Evolutionary conservation across 2,888 invertebrate genomes (phyloP).

Genomic region (Ormyrus rosae): DNA sequence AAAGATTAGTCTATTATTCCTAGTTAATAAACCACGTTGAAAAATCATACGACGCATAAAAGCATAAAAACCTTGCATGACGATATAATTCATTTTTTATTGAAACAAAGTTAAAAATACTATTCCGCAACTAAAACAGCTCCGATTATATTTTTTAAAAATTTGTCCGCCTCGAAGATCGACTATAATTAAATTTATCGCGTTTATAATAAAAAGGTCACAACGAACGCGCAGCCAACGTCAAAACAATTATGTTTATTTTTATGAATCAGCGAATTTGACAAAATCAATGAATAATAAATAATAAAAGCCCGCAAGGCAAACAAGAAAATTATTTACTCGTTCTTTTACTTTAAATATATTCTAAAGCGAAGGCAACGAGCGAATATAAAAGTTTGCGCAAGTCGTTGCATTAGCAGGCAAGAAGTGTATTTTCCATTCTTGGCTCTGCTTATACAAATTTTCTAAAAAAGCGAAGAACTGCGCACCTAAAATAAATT

Average conservation of each 20-base stretch:
- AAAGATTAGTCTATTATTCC: too few relatives aligned
- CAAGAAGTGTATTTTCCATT: conserved; percentile 16
- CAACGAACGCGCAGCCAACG: neutral
- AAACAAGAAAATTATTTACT: neutral
- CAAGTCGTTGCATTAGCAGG: neutral
- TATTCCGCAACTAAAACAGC: too few relatives aligned
- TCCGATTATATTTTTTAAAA: too few relatives aligned
- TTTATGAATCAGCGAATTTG: too few relatives aligned
- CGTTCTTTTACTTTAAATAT: conserved; percentile 1
- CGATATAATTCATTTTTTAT: too few relatives aligned
- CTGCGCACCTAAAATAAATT: neutral
- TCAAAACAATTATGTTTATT: neutral
- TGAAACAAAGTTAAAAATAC: too few relatives aligned
- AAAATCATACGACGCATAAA: too few relatives aligned
- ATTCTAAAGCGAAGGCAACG: neutral
- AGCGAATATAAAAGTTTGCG: conserved; percentile 18
- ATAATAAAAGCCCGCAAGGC: neutral
- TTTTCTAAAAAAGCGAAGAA: neutral
- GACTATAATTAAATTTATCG: too few relatives aligned
- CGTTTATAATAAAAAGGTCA: neutral
- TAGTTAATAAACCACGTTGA: too few relatives aligned
- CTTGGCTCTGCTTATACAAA: neutral
- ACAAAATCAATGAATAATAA: too few relatives aligned
- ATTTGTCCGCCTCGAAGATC: too few relatives aligned
- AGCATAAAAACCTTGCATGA: too few relatives aligned